Conservation (phyloP, 2,113 vertebrate genomes). For the Cathartes aura region DNA sequence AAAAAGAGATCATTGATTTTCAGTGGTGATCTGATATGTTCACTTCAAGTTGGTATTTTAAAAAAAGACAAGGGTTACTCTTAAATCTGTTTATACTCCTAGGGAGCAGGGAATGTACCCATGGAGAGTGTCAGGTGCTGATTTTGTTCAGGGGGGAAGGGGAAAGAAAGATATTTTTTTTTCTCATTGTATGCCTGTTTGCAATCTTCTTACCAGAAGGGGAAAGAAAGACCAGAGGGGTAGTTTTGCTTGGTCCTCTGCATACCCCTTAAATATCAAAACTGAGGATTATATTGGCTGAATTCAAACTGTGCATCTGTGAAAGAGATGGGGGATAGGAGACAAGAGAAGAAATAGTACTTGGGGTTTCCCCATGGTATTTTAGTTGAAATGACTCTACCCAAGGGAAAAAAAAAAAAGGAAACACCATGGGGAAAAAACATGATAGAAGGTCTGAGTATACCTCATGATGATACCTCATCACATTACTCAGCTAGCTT, state of each 20-base stretch:
- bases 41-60: not conserved
- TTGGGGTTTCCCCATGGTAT: not conserved
- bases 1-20: not conserved
- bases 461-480: not conserved
- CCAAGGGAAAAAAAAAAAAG: not conserved
- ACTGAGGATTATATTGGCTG: not conserved
- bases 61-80: not conserved
- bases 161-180: accelerated
- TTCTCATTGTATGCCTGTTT: accelerated
- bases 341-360: not conserved
- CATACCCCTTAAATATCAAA: not conserved
- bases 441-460: not conserved
- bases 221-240: not conserved
- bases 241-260: not conserved
- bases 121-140: not conserved
- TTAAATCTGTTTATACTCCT: not conserved
- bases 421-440: not conserved
- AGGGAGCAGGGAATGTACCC: not conserved
- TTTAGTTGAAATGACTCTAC: not conserved
- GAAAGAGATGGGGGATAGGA: not conserved
- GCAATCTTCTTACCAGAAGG: not conserved
- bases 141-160: not conserved
- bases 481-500: not conserved
- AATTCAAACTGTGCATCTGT: not conserved
- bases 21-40: not conserved